Percentiles rank a stretch among this genome's conserved stretches.
phyloP scores from a whole-genome alignment of 2,888 invertebrate genomes.

The Leptopilina syphax region DNA sequence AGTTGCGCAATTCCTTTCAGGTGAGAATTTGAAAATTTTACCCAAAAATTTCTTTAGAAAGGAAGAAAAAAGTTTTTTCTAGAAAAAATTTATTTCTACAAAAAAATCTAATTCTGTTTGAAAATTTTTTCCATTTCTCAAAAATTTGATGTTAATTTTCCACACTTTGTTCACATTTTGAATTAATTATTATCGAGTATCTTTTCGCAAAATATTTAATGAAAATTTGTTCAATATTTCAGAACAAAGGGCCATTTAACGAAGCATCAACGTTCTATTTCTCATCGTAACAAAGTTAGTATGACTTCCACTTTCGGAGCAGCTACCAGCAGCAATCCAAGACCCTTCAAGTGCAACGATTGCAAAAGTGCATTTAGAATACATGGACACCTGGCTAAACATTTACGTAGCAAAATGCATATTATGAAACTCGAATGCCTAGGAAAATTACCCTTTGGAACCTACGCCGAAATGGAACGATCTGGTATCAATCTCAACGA shows the following conservation, averaged over 20 bases:
- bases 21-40: slow-evolving; percentile 55
- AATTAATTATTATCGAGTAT: too few species aligned
- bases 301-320: slow-evolving; percentile 92
- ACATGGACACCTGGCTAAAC: slow-evolving; percentile 97
- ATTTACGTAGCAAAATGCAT: slow-evolving; percentile 96
- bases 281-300: slow-evolving; percentile 92
- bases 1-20: slow-evolving; percentile 92
- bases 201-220: background rate
- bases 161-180: too few species aligned
- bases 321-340: slow-evolving; percentile 91
- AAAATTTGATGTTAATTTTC: too few species aligned
- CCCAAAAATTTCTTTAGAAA: too few species aligned
- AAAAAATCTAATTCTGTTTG: too few species aligned
- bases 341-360: slow-evolving; percentile 97
- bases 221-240: background rate
- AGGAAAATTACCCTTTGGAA: slow-evolving; percentile 95
- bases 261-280: slow-evolving; percentile 94
- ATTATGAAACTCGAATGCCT: slow-evolving; percentile 95
- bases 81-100: too few species aligned
- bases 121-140: too few species aligned
- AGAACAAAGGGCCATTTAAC: slow-evolving; percentile 93
- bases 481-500: slow-evolving; percentile 93
- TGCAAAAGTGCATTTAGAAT: slow-evolving; percentile 98
- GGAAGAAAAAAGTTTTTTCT: too few species aligned
- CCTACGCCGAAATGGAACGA: slow-evolving; percentile 95